phyloP scores from a whole-genome alignment of 2,113 vertebrate genomes.

The Oryzias celebensis region DNA sequence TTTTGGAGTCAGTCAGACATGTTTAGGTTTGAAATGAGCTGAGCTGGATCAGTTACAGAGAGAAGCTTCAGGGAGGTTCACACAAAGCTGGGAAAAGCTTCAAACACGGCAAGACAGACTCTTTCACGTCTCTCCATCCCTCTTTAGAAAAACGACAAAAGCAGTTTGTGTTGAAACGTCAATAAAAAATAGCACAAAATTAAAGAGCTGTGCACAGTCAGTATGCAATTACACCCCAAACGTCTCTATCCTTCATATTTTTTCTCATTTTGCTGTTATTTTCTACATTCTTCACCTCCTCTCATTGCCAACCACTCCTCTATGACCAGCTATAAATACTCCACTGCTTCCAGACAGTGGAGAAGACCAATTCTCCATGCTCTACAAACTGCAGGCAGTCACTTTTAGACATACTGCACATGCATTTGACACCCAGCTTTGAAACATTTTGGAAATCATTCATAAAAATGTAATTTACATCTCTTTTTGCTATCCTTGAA shows the following conservation, averaged over 20 bases:
- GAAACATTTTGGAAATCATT: conserved; percentile 3
- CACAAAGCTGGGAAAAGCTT: conserved; percentile 32
- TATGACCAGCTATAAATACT: conserved; percentile 43
- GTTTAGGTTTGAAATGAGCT: conserved; percentile 72
- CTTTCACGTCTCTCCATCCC: background rate
- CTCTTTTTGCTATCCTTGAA: too few species aligned
- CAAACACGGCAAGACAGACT: conserved; percentile 9
- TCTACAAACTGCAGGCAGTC: conserved; percentile 49
- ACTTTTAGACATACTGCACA: conserved; percentile 24
- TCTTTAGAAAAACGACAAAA: background rate
- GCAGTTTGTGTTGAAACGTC: background rate
- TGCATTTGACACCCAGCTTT: conserved; percentile 4
- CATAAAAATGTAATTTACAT: too few species aligned
- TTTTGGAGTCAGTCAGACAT: conserved; percentile 70
- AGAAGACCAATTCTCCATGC: conserved; percentile 41
- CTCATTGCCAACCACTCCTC: conserved; percentile 3
- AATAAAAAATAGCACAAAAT: background rate
- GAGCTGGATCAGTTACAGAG: conserved; percentile 68
- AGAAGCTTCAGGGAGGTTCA: conserved; percentile 8
- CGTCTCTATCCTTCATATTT: background rate
- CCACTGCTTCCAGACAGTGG: conserved; percentile 29
- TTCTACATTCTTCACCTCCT: conserved; percentile 6
- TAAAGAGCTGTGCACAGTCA: background rate
- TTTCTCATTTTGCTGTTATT: conserved; percentile 2
- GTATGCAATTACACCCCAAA: background rate